phyloP scores from a whole-genome alignment of 2,888 invertebrate species.

The Acronicta alni region DNA sequence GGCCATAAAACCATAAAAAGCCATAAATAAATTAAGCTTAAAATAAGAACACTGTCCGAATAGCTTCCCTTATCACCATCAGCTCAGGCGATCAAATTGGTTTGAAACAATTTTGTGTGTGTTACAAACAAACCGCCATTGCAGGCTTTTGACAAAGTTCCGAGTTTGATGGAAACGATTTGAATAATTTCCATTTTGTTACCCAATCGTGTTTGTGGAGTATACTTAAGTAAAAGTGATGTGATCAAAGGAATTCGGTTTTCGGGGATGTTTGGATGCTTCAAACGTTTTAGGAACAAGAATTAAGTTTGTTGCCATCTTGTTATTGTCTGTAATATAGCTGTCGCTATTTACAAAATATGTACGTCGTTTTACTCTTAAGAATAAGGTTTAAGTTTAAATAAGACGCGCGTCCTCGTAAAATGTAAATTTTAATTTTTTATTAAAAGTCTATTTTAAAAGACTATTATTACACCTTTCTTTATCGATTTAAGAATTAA shows the following conservation, averaged over 20 bases:
- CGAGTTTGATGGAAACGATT: constrained; percentile 36
- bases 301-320: constrained; percentile 5
- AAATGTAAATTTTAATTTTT: too few species aligned
- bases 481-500: too few species aligned
- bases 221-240: constrained; percentile 48
- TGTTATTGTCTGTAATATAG: neutral
- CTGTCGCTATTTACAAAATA: too few species aligned
- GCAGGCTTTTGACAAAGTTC: constrained; percentile 34
- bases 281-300: constrained; percentile 1
- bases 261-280: constrained; percentile 3
- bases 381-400: too few species aligned
- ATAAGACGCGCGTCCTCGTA: too few species aligned
- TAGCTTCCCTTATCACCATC: constrained; percentile 16
- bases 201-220: constrained; percentile 30
- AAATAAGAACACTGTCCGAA: constrained; percentile 1
- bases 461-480: too few species aligned
- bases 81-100: constrained; percentile 27
- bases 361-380: too few species aligned
- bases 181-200: constrained; percentile 48
- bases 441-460: too few species aligned
- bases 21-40: neutral
- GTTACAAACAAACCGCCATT: constrained; percentile 21
- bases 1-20: too few species aligned
- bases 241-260: constrained; percentile 42
- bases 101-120: constrained; percentile 25